Percentiles rank a stretch among this genome's conserved stretches.
These are phyloP conservation scores for Actinernus sp. DNA, from an alignment of 92 coral and sea anemone species.

Conservation along the genomic window DNA sequence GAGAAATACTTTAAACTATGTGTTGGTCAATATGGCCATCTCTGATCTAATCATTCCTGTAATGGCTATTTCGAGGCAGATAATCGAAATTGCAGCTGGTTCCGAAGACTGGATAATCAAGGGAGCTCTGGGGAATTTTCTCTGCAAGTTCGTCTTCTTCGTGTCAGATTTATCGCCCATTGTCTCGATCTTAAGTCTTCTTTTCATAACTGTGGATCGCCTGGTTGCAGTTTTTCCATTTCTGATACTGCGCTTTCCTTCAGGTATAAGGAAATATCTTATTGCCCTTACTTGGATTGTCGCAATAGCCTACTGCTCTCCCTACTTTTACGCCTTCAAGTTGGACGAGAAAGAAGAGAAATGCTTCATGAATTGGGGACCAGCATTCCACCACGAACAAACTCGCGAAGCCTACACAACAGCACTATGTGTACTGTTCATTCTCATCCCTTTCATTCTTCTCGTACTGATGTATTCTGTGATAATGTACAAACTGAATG, in stretches of 20 bases:
- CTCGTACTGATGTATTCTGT: constrained; percentile 12
- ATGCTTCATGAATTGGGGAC: constrained; percentile 10
- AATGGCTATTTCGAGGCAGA: not conserved
- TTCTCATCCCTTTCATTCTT: constrained; percentile 31
- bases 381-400: constrained; percentile 10
- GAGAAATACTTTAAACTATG: not conserved
- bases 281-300: constrained; percentile 23
- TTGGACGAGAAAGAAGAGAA: not conserved
- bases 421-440: constrained; percentile 13
- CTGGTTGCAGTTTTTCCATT: constrained; percentile 23
- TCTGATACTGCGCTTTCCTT: not conserved
- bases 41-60: not conserved
- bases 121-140: not conserved
- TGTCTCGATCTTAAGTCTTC: constrained; percentile 16
- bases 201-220: constrained; percentile 17
- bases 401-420: constrained; percentile 30
- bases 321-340: constrained; percentile 8
- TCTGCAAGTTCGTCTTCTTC: constrained; percentile 2
- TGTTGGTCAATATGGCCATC: not conserved
- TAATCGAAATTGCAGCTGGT: not conserved
- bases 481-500: constrained; percentile 5
- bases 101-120: not conserved
- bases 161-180: constrained; percentile 6
- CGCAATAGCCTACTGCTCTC: constrained; percentile 23
- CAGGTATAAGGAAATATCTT: not conserved